Conservation (phyloP, 1,140 invertebrate genomes). For the Tenebrio molitor region DNA sequence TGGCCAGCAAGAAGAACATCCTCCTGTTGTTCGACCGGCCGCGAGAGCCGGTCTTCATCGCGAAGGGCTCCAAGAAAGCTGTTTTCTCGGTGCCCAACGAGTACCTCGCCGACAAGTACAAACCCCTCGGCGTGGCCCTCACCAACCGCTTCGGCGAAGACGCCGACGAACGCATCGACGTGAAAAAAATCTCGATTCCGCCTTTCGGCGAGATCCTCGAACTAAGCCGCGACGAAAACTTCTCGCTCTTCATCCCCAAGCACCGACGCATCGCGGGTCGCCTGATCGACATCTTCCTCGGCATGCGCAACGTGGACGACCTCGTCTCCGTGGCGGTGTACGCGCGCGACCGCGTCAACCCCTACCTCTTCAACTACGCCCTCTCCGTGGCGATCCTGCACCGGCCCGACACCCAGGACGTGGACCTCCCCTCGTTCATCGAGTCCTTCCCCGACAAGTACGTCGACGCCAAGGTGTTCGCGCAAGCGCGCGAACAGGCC, state of each 20-base stretch:
- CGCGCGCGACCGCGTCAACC: slow-evolving; percentile 81
- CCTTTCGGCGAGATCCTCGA: slow-evolving; percentile 76
- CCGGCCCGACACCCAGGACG: slow-evolving; percentile 79
- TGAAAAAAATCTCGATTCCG: slow-evolving; percentile 78
- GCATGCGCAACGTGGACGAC: slow-evolving; percentile 78
- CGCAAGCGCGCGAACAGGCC: slow-evolving; percentile 76
- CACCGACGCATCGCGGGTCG: slow-evolving; percentile 78
- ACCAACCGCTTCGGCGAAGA: slow-evolving; percentile 73
- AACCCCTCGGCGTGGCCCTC: slow-evolving; percentile 69
- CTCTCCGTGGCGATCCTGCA: slow-evolving; percentile 82
- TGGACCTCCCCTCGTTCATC: slow-evolving; percentile 78
- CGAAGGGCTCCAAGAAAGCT: slow-evolving; percentile 72
- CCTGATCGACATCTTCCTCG: slow-evolving; percentile 82
- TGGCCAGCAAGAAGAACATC: slow-evolving; percentile 66
- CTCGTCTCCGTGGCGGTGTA: slow-evolving; percentile 79
- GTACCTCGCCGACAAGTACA: slow-evolving; percentile 74
- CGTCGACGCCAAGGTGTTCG: slow-evolving; percentile 79
- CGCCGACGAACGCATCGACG: slow-evolving; percentile 69
- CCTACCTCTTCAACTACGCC: slow-evolving; percentile 84
- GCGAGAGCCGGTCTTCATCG: slow-evolving; percentile 78
- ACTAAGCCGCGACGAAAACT: slow-evolving; percentile 76
- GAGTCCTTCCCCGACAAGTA: slow-evolving; percentile 85
- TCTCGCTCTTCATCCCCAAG: slow-evolving; percentile 81
- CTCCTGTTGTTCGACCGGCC: slow-evolving; percentile 81
- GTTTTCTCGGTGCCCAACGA: slow-evolving; percentile 73